A percentile compares a stretch with the other conserved stretches of the same genome.
Evolutionary conservation across 2,888 invertebrate genomes (phyloP).

Genomic region (Netelia fuscicornis): DNA sequence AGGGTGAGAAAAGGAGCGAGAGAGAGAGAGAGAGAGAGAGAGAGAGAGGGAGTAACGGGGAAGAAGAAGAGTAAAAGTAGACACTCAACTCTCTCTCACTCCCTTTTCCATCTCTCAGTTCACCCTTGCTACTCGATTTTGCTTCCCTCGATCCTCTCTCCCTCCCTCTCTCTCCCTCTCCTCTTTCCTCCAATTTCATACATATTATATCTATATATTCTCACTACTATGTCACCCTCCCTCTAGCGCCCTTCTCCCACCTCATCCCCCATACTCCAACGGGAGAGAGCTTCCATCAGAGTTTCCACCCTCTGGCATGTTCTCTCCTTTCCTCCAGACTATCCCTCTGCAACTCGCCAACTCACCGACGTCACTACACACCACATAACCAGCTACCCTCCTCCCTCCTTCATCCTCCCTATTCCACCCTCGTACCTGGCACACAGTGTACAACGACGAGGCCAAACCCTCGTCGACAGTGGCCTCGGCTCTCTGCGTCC

Average conservation of each 20-base stretch:
- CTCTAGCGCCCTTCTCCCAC: slow-evolving; percentile 8
- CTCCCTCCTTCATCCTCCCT: too few species aligned
- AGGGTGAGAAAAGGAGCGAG: slow-evolving; percentile 1
- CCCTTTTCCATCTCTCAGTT: slow-evolving; percentile 55
- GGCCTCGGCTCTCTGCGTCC: slow-evolving; percentile 49
- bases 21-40: slow-evolving; percentile 24
- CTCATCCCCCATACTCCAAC: slow-evolving; percentile 2
- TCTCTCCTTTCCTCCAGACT: slow-evolving; percentile 59
- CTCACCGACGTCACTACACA: slow-evolving; percentile 55
- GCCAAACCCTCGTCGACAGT: slow-evolving; percentile 48
- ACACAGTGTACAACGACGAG: slow-evolving; percentile 22
- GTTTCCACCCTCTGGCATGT: slow-evolving; percentile 54
- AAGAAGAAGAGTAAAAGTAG: slow-evolving; percentile 41
- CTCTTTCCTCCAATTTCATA: slow-evolving; percentile 10
- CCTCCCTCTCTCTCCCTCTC: slow-evolving; percentile 16
- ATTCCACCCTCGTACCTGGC: slow-evolving; percentile 42
- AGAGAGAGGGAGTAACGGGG: slow-evolving; percentile 15
- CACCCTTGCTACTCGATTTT: slow-evolving; percentile 38
- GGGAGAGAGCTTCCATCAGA: slow-evolving; percentile 43
- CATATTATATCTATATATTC: slow-evolving; percentile 17
- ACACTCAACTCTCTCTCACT: slow-evolving; percentile 64
- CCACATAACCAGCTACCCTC: slow-evolving; percentile 24
- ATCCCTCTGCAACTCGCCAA: slow-evolving; percentile 52
- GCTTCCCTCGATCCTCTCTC: slow-evolving; percentile 47
- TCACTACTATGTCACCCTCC: slow-evolving; percentile 49